Conservation (phyloP, 2,113 vertebrate species). For the Conger conger region DNA sequence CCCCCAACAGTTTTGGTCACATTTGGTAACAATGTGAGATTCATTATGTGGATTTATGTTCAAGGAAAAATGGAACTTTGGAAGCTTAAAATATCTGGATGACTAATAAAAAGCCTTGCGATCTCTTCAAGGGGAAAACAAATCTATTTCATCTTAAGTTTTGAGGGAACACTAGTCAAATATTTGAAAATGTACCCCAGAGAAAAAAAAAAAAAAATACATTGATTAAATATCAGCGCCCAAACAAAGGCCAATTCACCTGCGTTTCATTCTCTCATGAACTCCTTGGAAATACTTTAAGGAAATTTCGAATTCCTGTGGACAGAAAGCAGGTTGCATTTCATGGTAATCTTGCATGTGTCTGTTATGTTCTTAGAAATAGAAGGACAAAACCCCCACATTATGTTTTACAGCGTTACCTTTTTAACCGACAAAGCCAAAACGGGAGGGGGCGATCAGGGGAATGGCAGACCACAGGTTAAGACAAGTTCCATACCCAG, state of each 20-base stretch:
- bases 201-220: not conserved
- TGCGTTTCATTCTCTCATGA: not conserved
- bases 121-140: not conserved
- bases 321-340: not conserved
- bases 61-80: not conserved
- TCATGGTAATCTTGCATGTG: not conserved
- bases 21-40: not conserved
- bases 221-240: not conserved
- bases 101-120: not conserved
- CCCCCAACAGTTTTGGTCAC: not conserved
- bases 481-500: not conserved
- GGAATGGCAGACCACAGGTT: not conserved
- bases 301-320: not conserved
- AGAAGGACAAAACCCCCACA: not conserved
- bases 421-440: not conserved
- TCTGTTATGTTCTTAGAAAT: not conserved
- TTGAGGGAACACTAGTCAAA: not conserved
- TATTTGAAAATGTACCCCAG: not conserved
- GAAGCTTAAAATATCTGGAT: not conserved
- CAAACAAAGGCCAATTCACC: not conserved
- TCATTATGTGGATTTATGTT: not conserved
- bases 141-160: not conserved
- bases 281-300: not conserved
- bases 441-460: too few species aligned
- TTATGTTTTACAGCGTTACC: not conserved